Conservation (phyloP, 2,113 vertebrate species). For the Brevimyrus niger region DNA sequence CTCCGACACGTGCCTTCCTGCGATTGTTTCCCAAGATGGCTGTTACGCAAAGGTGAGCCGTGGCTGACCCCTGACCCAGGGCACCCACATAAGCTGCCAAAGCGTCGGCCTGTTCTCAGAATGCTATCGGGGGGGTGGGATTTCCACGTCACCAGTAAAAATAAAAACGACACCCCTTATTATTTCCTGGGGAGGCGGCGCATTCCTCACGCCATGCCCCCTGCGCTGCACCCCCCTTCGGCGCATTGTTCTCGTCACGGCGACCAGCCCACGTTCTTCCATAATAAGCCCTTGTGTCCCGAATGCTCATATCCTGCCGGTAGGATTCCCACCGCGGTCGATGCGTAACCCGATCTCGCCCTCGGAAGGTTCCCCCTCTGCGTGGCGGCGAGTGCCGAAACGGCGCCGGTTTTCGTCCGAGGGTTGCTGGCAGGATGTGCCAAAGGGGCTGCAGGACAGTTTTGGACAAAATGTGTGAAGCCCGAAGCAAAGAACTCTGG, state of each 20-base stretch:
- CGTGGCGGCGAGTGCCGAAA: not conserved
- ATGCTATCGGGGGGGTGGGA: conserved; percentile 70
- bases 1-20: conserved; percentile 86
- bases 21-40: conserved; percentile 84
- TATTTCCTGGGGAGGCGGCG: conserved; percentile 37
- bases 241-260: conserved; percentile 56
- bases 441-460: not conserved
- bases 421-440: not conserved
- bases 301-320: conserved; percentile 40
- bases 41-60: conserved; percentile 78
- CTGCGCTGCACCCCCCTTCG: conserved; percentile 35
- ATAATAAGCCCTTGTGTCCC: conserved; percentile 45
- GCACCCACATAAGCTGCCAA: conserved; percentile 78
- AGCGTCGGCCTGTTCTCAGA: conserved; percentile 66
- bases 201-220: conserved; percentile 45
- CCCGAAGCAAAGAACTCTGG: not conserved
- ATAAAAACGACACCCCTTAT: conserved; percentile 31
- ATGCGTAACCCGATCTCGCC: conserved; percentile 30
- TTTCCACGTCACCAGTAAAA: conserved; percentile 50
- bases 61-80: conserved; percentile 86
- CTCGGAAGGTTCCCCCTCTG: not conserved
- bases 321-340: conserved; percentile 31
- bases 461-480: not conserved
- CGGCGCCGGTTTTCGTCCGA: not conserved
- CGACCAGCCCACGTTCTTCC: conserved; percentile 43